These are phyloP conservation scores for Rotaria sp. DNA, from an alignment of 2,888 invertebrate genomes.

Conservation along the genomic window DNA sequence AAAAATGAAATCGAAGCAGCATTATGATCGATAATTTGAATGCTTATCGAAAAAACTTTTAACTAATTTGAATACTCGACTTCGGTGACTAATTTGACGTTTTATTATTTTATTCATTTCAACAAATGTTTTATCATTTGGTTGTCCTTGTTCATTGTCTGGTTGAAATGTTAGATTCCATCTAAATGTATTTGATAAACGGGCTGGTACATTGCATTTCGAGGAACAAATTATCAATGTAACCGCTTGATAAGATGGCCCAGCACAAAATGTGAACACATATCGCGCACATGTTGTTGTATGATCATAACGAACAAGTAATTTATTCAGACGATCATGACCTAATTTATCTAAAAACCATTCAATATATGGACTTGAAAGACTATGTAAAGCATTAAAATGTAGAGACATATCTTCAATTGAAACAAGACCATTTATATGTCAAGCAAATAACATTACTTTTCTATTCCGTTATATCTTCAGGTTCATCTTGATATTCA, in stretches of 20 bases:
- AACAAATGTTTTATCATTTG: slow-evolving; percentile 67
- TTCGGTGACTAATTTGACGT: slow-evolving; percentile 83
- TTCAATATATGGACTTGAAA: slow-evolving; percentile 85
- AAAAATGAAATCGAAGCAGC: neutral
- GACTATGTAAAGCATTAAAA: slow-evolving; percentile 80
- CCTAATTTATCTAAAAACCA: slow-evolving; percentile 9
- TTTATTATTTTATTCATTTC: slow-evolving; percentile 78
- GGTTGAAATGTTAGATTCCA: slow-evolving; percentile 86
- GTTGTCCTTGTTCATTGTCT: slow-evolving; percentile 55
- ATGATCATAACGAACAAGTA: slow-evolving; percentile 66
- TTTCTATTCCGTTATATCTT: slow-evolving; percentile 78
- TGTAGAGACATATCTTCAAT: slow-evolving; percentile 89
- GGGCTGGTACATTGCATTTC: slow-evolving; percentile 77
- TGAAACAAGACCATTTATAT: slow-evolving; percentile 74
- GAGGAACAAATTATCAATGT: slow-evolving; percentile 72
- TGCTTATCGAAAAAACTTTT: neutral
- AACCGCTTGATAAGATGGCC: slow-evolving; percentile 57
- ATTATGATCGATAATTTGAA: neutral
- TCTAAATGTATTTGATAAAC: slow-evolving; percentile 79
- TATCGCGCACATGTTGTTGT: slow-evolving; percentile 86
- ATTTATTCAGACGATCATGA: slow-evolving; percentile 47
- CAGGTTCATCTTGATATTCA: slow-evolving; percentile 84
- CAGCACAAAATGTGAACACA: slow-evolving; percentile 70
- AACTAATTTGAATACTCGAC: neutral
- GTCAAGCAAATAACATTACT: slow-evolving; percentile 73